Percentiles rank a stretch among this genome's conserved stretches.
phyloP scores from a whole-genome alignment of 2,797 vertebrate genomes.

The Spinibarbus caldwelli region DNA sequence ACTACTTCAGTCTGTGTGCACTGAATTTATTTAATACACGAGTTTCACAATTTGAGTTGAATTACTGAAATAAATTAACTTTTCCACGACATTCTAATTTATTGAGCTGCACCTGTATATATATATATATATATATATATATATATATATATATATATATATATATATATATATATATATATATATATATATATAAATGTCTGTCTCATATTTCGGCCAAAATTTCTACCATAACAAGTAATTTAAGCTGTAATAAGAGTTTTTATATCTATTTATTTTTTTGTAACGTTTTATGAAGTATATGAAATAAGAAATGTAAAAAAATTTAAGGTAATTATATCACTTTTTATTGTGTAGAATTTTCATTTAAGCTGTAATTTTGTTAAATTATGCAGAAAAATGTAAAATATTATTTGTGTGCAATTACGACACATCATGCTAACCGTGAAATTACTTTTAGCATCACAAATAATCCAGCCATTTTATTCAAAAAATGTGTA shows the following conservation, averaged over 20 bases:
- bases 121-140: too few relatives aligned
- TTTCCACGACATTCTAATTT: too few relatives aligned
- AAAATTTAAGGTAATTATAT: not conserved
- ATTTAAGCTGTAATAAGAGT: not conserved
- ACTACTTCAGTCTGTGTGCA: too few relatives aligned
- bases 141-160: not conserved
- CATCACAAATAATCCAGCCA: not conserved
- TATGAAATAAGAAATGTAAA: not conserved
- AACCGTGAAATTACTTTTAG: not conserved
- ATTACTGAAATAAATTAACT: too few relatives aligned
- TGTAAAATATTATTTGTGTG: not conserved
- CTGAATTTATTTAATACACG: too few relatives aligned
- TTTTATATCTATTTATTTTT: too few relatives aligned
- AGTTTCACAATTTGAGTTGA: too few relatives aligned
- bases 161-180: too few relatives aligned
- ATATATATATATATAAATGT: too few relatives aligned
- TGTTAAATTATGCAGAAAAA: not conserved
- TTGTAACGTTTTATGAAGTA: not conserved
- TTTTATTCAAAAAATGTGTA: not conserved
- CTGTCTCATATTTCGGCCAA: not conserved
- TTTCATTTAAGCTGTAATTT: not conserved
- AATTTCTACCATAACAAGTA: not conserved
- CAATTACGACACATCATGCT: not conserved
- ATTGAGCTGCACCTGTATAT: too few relatives aligned
- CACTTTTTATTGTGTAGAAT: not conserved